A percentile compares a stretch with the other conserved stretches of the same genome.
Evolutionary conservation across 2,888 invertebrate species (phyloP).

Genomic region (Andrena bicolor): DNA sequence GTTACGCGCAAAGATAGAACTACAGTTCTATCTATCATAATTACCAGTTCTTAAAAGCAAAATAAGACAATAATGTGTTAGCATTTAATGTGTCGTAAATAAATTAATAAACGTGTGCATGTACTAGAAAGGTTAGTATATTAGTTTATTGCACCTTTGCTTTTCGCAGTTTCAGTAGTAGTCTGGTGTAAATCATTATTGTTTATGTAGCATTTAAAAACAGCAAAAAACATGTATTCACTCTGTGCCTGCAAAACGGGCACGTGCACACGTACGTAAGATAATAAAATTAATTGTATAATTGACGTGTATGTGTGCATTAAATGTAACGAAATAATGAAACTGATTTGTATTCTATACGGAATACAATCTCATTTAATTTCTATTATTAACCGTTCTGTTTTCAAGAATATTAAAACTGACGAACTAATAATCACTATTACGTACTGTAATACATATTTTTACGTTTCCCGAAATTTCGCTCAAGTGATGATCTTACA

Average conservation of each 20-base stretch:
- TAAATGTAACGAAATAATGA: no score
- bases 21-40: no score
- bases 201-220: neutral
- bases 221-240: neutral
- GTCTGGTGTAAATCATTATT: neutral
- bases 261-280: neutral
- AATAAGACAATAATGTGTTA: no score
- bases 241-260: neutral
- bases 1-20: no score
- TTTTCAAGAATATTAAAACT: neutral
- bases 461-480: neutral
- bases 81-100: neutral
- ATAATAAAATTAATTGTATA: neutral
- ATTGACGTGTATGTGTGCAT: neutral
- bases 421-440: neutral
- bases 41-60: no score
- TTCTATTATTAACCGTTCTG: no score
- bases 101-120: neutral
- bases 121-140: neutral
- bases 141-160: neutral
- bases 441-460: neutral
- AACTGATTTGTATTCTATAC: no score
- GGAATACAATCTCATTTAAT: no score
- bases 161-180: neutral
- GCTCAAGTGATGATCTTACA: slow-evolving; percentile 6